These are phyloP conservation scores for Machimus atricapillus DNA, from an alignment of 2,888 invertebrate species.

Conservation along the genomic window DNA sequence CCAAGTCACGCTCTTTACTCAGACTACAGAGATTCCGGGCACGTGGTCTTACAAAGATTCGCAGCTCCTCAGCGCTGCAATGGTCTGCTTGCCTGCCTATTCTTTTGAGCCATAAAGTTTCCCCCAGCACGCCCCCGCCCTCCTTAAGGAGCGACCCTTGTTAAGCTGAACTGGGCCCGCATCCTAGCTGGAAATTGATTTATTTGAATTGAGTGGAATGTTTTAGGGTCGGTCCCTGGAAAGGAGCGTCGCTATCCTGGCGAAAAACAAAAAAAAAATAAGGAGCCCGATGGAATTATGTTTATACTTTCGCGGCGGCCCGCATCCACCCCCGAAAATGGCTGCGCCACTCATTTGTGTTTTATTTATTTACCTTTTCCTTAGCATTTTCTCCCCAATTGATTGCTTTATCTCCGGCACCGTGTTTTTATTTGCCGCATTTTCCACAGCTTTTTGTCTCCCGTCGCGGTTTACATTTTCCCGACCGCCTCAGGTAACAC, in stretches of 20 bases:
- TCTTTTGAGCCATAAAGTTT: not conserved
- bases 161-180: not conserved
- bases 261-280: too few species aligned
- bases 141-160: not conserved
- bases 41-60: conserved; percentile 7
- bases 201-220: conserved; percentile 34
- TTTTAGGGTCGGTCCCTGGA: conserved; percentile 7
- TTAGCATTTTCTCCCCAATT: conserved; percentile 28
- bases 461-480: conserved; percentile 13
- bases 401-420: conserved; percentile 17
- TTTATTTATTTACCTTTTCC: conserved; percentile 32
- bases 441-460: conserved; percentile 30
- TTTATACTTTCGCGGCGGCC: conserved; percentile 10
- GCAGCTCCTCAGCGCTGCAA: not conserved
- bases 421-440: conserved; percentile 30
- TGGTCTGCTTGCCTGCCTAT: not conserved
- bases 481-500: conserved; percentile 3
- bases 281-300: not conserved
- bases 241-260: conserved; percentile 1
- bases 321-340: not conserved
- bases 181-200: conserved; percentile 6
- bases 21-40: conserved; percentile 1
- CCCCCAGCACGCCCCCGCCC: not conserved
- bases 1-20: conserved; percentile 31
- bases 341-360: conserved; percentile 27